These are phyloP conservation scores for Carollia perspicillata DNA, from an alignment of 2,113 vertebrate genomes.

Conservation along the genomic window DNA sequence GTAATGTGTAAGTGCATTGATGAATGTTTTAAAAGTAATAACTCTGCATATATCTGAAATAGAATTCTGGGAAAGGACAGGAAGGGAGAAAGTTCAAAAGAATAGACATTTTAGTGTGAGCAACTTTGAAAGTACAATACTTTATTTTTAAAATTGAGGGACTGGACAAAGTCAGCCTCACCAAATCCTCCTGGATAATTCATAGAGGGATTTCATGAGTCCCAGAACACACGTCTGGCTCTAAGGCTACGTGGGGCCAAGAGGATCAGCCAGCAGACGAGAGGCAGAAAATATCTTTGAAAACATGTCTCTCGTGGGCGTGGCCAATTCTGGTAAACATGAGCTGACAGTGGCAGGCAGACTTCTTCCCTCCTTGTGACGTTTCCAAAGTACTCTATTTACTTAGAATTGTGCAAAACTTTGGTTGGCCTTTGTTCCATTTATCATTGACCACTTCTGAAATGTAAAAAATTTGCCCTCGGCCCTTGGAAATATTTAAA, in stretches of 20 bases:
- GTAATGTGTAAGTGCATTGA: not conserved
- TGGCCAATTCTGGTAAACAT: not conserved
- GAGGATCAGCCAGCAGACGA: not conserved
- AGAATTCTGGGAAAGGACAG: not conserved
- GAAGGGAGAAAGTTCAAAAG: not conserved
- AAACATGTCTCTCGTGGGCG: not conserved
- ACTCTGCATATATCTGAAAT: not conserved
- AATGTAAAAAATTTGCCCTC: not conserved
- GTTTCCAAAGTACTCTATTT: not conserved
- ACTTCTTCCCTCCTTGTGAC: not conserved
- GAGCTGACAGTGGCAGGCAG: not conserved
- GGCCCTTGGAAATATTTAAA: not conserved
- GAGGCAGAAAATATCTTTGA: conserved; percentile 12
- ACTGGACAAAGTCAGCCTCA: not conserved
- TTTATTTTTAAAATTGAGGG: not conserved
- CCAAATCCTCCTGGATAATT: not conserved
- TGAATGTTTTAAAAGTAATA: not conserved
- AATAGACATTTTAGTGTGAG: not conserved
- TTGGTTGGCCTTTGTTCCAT: not conserved
- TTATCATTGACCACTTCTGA: not conserved
- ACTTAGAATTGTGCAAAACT: not conserved
- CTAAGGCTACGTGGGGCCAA: not conserved
- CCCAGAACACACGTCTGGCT: not conserved
- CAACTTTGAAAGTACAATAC: not conserved
- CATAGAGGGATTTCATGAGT: not conserved